Conservation (phyloP, 2,113 vertebrate genomes). For the Pterocles burchelli region DNA sequence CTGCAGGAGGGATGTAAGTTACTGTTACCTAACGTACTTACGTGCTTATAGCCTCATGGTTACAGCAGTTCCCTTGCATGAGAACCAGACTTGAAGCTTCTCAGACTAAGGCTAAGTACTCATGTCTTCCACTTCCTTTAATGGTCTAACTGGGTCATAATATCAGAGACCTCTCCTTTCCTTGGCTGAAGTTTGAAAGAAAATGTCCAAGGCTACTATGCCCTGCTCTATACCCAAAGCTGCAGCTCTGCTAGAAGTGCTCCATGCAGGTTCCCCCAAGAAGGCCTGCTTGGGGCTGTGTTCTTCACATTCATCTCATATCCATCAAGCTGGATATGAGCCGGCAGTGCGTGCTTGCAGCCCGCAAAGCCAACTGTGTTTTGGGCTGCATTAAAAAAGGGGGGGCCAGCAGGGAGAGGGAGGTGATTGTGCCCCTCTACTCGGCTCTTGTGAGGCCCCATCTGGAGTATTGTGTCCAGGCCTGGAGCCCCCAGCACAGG, state of each 20-base stretch:
- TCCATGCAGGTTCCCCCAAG: not conserved
- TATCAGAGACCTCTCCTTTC: not conserved
- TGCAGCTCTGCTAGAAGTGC: not conserved
- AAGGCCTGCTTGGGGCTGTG: not conserved
- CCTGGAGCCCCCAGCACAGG: no score
- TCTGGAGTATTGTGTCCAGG: no score
- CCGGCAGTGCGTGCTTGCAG: no score
- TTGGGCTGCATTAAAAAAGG: no score
- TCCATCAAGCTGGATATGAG: no score
- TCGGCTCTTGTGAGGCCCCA: no score
- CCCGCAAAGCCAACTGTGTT: no score
- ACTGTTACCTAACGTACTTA: not conserved
- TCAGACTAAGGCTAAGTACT: not conserved
- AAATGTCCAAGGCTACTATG: not conserved
- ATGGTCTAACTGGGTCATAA: not conserved
- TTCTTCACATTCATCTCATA: not conserved
- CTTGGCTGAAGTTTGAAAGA: not conserved
- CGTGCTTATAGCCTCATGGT: accelerated
- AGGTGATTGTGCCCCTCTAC: no score
- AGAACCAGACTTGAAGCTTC: not conserved
- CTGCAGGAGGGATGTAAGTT: not conserved
- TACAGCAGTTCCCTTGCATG: not conserved
- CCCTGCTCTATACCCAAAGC: not conserved
- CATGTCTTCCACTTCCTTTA: not conserved
- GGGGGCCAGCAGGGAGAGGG: no score